These are phyloP conservation scores for Drosophila azteca DNA, from an alignment of 1,140 invertebrate genomes.

Conservation along the genomic window DNA sequence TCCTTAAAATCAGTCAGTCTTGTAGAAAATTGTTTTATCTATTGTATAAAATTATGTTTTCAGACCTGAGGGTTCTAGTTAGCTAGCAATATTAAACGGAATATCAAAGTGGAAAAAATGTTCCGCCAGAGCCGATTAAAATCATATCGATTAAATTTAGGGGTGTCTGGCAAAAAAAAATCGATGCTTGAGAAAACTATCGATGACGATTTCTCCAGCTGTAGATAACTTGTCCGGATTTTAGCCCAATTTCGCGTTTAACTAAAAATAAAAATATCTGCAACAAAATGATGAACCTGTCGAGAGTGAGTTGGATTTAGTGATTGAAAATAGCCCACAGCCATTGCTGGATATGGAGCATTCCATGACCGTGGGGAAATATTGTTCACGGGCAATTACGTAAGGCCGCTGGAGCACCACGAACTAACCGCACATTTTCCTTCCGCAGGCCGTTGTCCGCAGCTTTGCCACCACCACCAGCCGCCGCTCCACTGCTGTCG, in stretches of 20 bases:
- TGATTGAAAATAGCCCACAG: neutral
- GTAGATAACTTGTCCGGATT: conserved; percentile 65
- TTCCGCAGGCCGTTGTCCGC: conserved; percentile 73
- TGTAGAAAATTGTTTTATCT: no score
- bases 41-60: no score
- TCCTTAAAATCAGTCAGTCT: no score
- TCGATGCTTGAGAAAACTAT: no score
- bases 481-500: conserved; percentile 56
- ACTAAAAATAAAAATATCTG: conserved; percentile 61
- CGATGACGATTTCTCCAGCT: no score
- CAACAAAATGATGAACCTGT: conserved; percentile 78
- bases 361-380: neutral
- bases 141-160: no score
- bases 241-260: conserved; percentile 55
- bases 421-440: conserved; percentile 65
- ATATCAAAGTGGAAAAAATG: no score
- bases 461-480: conserved; percentile 65
- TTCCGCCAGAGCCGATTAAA: no score
- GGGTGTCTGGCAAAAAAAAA: no score
- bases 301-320: conserved; percentile 65
- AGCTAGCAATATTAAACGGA: no score
- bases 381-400: conserved; percentile 49
- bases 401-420: conserved; percentile 59
- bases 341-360: conserved; percentile 1
- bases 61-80: no score